These are phyloP conservation scores for Ephydatia muelleri DNA, from an alignment of 37 sponge, comb jelly and placozoan genomes.

Conservation along the genomic window DNA sequence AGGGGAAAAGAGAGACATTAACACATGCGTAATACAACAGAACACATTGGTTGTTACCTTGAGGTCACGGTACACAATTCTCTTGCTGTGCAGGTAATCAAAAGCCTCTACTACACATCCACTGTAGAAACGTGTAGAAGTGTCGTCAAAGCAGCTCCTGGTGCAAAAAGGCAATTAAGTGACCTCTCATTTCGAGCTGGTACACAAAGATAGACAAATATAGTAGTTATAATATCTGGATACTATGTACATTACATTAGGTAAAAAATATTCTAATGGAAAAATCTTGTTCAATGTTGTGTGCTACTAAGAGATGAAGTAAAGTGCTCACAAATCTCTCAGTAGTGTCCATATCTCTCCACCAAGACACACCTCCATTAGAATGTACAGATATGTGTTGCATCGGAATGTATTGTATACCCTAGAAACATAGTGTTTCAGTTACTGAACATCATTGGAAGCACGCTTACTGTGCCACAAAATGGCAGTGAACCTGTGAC, in stretches of 20 bases:
- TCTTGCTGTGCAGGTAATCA: slow-evolving; percentile 87
- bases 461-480: slow-evolving; percentile 77
- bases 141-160: slow-evolving; percentile 87
- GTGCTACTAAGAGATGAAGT: too few species aligned
- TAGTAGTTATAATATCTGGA: too few species aligned
- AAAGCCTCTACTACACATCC: slow-evolving; percentile 99
- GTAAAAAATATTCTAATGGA: too few species aligned
- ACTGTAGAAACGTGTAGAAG: slow-evolving; percentile 84
- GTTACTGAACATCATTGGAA: background rate
- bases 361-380: slow-evolving; percentile 97
- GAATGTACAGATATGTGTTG: slow-evolving; percentile 91
- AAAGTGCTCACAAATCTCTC: slow-evolving; percentile 69
- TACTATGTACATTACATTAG: too few species aligned
- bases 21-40: too few species aligned
- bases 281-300: too few species aligned
- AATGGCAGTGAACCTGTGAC: slow-evolving; percentile 80
- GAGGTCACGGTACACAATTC: slow-evolving; percentile 92
- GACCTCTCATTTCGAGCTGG: background rate
- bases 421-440: slow-evolving; percentile 26
- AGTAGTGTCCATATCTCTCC: slow-evolving; percentile 98
- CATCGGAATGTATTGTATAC: slow-evolving; percentile 95
- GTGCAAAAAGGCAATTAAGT: background rate
- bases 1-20: background rate
- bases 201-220: background rate
- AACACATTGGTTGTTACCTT: slow-evolving; percentile 50